These are phyloP conservation scores for Channa argus DNA, from an alignment of 2,113 vertebrate genomes.

Conservation along the genomic window DNA sequence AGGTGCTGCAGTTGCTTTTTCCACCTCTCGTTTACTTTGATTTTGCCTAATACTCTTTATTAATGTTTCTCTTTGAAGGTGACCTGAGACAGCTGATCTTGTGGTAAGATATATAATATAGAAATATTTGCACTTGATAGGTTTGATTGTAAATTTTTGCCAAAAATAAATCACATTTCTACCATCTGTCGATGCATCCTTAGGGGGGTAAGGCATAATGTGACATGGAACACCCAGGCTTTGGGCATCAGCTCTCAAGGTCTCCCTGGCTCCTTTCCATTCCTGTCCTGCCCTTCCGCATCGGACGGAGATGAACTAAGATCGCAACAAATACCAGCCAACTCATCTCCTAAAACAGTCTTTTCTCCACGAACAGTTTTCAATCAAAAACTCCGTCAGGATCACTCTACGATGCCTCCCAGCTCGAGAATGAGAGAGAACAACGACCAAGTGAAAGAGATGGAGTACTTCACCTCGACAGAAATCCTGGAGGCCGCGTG, in stretches of 20 bases:
- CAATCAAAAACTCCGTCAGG: constrained; percentile 28
- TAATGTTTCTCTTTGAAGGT: constrained; percentile 76
- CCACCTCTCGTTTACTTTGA: constrained; percentile 60
- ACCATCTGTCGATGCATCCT: constrained; percentile 9
- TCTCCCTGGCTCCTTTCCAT: constrained; percentile 82
- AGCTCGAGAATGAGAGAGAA: constrained; percentile 5
- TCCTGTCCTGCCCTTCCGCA: constrained; percentile 82
- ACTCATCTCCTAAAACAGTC: constrained; percentile 15
- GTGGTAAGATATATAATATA: constrained; percentile 83
- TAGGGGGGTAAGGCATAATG: constrained; percentile 90
- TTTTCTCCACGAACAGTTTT: constrained; percentile 16
- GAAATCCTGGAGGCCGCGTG: constrained; percentile 88
- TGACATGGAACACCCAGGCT: constrained; percentile 88
- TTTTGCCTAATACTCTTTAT: constrained; percentile 56
- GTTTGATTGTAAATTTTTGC: not conserved
- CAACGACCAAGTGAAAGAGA: constrained; percentile 38
- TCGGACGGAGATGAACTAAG: constrained; percentile 40
- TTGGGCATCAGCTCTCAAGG: constrained; percentile 84
- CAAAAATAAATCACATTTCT: not conserved
- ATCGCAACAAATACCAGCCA: constrained; percentile 15
- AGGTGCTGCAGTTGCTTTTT: constrained; percentile 57
- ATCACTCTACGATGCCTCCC: not conserved
- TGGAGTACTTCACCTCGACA: constrained; percentile 50
- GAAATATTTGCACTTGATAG: not conserved
- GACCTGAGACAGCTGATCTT: constrained; percentile 89